phyloP scores from a whole-genome alignment of 2,888 invertebrate species.

The Kryphioiulus occultus region DNA sequence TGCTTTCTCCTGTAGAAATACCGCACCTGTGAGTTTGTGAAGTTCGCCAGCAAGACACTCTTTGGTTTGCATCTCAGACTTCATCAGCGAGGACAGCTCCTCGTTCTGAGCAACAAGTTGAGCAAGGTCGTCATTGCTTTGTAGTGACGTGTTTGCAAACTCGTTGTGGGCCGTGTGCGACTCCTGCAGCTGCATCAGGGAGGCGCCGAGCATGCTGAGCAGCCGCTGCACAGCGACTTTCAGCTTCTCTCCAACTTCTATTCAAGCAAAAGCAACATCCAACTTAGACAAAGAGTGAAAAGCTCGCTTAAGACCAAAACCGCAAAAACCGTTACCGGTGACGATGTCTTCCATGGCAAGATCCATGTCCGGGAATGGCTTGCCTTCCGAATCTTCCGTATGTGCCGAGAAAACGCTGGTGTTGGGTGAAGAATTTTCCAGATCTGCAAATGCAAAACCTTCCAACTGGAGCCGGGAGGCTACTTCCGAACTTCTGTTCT shows the following conservation, averaged over 20 bases:
- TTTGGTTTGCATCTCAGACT: slow-evolving; percentile 59
- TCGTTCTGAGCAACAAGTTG: slow-evolving; percentile 54
- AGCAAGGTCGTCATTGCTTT: slow-evolving; percentile 50
- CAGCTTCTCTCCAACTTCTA: slow-evolving; percentile 51
- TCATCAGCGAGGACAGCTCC: slow-evolving; percentile 55
- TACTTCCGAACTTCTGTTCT: neutral
- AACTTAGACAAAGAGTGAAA: neutral
- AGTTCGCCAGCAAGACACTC: slow-evolving; percentile 61
- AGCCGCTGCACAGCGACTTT: slow-evolving; percentile 52
- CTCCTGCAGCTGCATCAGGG: slow-evolving; percentile 53
- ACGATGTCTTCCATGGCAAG: neutral
- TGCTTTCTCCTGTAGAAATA: too few species aligned
- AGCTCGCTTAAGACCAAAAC: neutral
- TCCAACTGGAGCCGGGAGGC: neutral
- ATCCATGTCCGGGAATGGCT: neutral
- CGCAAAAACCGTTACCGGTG: neutral
- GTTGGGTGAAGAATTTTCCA: neutral
- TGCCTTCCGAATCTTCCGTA: neutral
- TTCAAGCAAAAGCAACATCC: neutral
- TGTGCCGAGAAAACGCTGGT: neutral
- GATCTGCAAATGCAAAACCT: neutral
- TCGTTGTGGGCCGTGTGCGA: slow-evolving; percentile 45
- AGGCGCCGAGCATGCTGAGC: slow-evolving; percentile 51
- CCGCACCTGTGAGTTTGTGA: slow-evolving; percentile 61
- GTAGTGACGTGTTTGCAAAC: neutral